Evolutionary conservation across 1,140 invertebrate genomes (phyloP).

Genomic region (Venustaconcha ellipsiformis): DNA sequence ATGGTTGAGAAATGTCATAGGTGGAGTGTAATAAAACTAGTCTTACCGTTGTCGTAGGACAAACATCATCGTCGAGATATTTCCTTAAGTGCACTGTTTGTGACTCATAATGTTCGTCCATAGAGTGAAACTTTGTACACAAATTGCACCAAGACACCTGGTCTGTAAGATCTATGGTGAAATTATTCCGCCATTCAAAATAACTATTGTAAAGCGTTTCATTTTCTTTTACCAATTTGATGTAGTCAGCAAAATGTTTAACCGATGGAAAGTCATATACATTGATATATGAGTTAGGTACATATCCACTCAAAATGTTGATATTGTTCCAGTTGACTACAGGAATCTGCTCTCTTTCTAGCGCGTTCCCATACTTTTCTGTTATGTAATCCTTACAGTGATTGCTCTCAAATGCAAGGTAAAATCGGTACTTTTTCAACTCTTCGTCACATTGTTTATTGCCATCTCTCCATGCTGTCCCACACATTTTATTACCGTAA

Average conservation of each 20-base stretch:
- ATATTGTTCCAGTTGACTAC: constrained; percentile 62
- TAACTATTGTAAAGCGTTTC: constrained; percentile 63
- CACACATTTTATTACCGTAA: constrained; percentile 39
- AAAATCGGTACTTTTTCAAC: constrained; percentile 89
- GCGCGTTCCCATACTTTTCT: constrained; percentile 65
- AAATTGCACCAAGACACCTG: no score
- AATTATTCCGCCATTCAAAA: constrained; percentile 52
- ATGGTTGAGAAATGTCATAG: no score
- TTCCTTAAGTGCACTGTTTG: no score
- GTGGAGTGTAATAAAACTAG: no score
- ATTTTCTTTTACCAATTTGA: constrained; percentile 72
- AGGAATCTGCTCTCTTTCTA: constrained; percentile 51
- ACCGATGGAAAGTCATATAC: constrained; percentile 93
- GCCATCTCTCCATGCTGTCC: constrained; percentile 30
- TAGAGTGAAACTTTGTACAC: no score
- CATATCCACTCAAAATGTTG: not conserved
- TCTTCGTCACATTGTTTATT: constrained; percentile 44
- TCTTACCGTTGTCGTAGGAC: no score
- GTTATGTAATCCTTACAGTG: constrained; percentile 67
- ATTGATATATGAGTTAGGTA: constrained; percentile 63
- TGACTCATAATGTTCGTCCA: no score
- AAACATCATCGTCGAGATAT: no score
- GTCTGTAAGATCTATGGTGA: no score
- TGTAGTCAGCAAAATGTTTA: constrained; percentile 85
- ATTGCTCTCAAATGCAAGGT: constrained; percentile 66